phyloP scores from a whole-genome alignment of 2,797 vertebrate species.

The Enteromius thamalakanensis region DNA sequence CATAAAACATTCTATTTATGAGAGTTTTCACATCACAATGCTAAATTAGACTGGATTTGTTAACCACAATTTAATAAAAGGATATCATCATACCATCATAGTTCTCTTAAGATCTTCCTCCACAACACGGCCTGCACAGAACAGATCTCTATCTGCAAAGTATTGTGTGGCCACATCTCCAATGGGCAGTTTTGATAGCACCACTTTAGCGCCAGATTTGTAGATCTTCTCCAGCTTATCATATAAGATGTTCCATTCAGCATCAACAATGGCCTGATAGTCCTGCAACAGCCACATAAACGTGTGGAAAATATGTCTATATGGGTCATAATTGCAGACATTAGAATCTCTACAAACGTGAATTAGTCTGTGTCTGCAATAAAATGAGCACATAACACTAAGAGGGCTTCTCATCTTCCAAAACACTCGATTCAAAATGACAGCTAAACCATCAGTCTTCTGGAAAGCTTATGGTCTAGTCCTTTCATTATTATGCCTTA shows the following conservation, averaged over 20 bases:
- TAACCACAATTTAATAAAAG: background rate
- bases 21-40: background rate
- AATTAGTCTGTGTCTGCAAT: background rate
- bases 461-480: background rate
- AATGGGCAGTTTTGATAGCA: constrained; percentile 91
- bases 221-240: constrained; percentile 96
- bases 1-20: background rate
- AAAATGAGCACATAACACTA: background rate
- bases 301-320: background rate
- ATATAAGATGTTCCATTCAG: constrained; percentile 97
- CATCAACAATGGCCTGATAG: constrained; percentile 97
- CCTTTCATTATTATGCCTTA: background rate
- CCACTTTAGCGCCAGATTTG: constrained; percentile 91
- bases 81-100: constrained; percentile 86
- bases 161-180: constrained; percentile 97
- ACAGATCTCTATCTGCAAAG: constrained; percentile 96
- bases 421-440: background rate
- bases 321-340: background rate
- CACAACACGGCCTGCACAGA: constrained; percentile 93
- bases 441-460: background rate
- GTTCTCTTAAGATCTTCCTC: constrained; percentile 97
- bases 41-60: background rate
- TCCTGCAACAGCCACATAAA: constrained; percentile 76
- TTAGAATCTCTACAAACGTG: background rate
- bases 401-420: background rate